Evolutionary conservation across 2,888 invertebrate genomes (phyloP), one percentile per base, ranked within the genome.

Genomic region (Cotesia congregata): DNA sequence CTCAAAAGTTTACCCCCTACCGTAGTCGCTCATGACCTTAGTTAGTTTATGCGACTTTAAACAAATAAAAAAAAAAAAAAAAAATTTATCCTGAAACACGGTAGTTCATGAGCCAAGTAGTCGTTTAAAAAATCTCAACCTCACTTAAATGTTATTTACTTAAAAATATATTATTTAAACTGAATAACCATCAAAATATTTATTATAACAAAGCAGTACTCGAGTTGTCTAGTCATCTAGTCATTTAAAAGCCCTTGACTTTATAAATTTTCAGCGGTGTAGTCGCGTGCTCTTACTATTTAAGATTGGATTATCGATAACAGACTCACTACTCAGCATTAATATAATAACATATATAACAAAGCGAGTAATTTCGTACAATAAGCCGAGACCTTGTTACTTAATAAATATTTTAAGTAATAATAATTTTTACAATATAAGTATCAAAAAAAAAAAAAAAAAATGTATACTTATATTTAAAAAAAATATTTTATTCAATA

Each of bases 361-460:
- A 50, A 12, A 7, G 12, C 7, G 50, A 50, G 50, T 12, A 50
- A 50, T 50, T 50, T 12, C 4, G 9, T 50, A 7, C 50, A 50
- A 50, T 50, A 50, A 50, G 9, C 50, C 7, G 9, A 50, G 50
- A 50, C 50, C 50, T 50, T 50, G 12, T 50, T 50, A 7, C 7
- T 50, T 50, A 9, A 50, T 9, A 50, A 50, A 50, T 64, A 12
- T 64, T 15, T 64, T 64, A 15, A 15, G 15, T 68, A 39, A 41
- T 59, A 59, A 9, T 17, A 30, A 50, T 50, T 59, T 41, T 30
- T 17, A 15, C 15, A 41, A 69, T 6, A 12, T 9, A 12, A 9
- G 68, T 12, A 69, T 41, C 20, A 20, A 20, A 69, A 75, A 77
- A 74, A 59, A 79, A 78, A 12, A 1, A 77, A 59, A n/a, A 78